Conservation (phyloP, 1,140 invertebrate genomes). For the Drosophila ananassae region DNA sequence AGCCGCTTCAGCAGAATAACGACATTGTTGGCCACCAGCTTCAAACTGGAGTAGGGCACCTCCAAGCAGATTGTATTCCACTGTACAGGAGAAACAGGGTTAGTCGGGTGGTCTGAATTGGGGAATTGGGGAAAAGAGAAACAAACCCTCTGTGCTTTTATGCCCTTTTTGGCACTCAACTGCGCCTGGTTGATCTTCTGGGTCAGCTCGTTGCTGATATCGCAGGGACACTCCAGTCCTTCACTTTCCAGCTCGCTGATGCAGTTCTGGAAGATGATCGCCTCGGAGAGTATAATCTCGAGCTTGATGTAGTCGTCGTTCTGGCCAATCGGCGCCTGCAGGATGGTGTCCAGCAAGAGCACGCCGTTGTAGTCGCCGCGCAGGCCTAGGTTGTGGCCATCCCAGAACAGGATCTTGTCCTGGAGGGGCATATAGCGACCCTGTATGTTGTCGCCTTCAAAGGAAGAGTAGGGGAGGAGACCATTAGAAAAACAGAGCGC, state of each 20-base stretch:
- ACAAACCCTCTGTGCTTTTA: slow-evolving; percentile 92
- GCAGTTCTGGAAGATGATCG: slow-evolving; percentile 92
- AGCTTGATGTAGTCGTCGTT: slow-evolving; percentile 91
- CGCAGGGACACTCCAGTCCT: slow-evolving; percentile 89
- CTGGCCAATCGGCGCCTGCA: slow-evolving; percentile 90
- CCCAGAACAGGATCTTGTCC: slow-evolving; percentile 93
- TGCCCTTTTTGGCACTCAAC: slow-evolving; percentile 89
- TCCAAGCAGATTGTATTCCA: slow-evolving; percentile 95
- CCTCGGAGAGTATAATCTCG: slow-evolving; percentile 94
- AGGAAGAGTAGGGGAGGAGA: not conserved
- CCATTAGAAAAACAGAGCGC: too few species aligned
- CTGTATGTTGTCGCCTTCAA: slow-evolving; percentile 72
- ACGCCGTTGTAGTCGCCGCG: slow-evolving; percentile 96
- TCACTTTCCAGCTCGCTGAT: slow-evolving; percentile 89
- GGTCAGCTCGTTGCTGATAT: slow-evolving; percentile 91
- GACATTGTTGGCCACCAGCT: slow-evolving; percentile 90
- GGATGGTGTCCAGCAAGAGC: slow-evolving; percentile 92
- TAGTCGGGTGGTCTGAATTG: not conserved
- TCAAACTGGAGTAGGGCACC: slow-evolving; percentile 90
- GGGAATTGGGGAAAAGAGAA: not conserved
- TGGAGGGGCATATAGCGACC: slow-evolving; percentile 90
- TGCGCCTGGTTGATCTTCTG: slow-evolving; percentile 89
- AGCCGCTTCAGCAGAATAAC: slow-evolving; percentile 92
- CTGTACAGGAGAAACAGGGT: slow-evolving; percentile 85
- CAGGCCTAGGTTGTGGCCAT: slow-evolving; percentile 91